Percentiles rank a stretch among this genome's conserved stretches.
phyloP scores from a whole-genome alignment of 2,888 invertebrate genomes.

The Rhynchonema sp. region DNA sequence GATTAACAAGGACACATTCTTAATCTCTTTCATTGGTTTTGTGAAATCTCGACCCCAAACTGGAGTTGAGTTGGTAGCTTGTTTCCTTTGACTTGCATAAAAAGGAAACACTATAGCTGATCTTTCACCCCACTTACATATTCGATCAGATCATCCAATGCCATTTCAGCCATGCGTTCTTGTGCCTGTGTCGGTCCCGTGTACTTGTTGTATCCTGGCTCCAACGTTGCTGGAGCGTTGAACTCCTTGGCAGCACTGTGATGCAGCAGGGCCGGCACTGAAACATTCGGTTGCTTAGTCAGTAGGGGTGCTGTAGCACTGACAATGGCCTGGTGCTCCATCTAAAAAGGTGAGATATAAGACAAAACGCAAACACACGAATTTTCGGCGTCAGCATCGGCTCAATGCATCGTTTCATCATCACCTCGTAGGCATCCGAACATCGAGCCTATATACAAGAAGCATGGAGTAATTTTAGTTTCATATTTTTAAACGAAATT shows the following conservation, averaged over 20 bases:
- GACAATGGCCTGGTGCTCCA: too few species aligned
- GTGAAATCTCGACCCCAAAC: too few species aligned
- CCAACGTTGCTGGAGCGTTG: neutral
- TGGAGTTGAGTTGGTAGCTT: too few species aligned
- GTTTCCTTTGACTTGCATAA: too few species aligned
- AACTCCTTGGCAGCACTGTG: conserved; percentile 8
- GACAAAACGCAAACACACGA: too few species aligned
- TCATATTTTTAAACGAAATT: neutral
- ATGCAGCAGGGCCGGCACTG: conserved; percentile 19
- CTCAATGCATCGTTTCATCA: conserved; percentile 21
- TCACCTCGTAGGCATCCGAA: conserved; percentile 15
- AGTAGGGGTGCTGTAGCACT: too few species aligned
- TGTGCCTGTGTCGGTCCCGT: neutral
- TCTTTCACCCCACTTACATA: too few species aligned
- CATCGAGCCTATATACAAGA: conserved; percentile 9
- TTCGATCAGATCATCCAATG: conserved; percentile 15
- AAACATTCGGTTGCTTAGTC: conserved; percentile 2
- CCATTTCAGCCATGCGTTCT: conserved; percentile 8
- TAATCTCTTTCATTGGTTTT: too few species aligned
- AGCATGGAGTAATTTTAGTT: neutral
- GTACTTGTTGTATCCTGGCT: neutral
- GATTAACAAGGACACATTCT: too few species aligned
- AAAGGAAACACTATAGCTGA: too few species aligned
- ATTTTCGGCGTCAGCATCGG: conserved; percentile 20
- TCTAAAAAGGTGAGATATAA: too few species aligned